These are phyloP conservation scores for Chelmon rostratus DNA, from an alignment of 2,797 vertebrate genomes.

Conservation along the genomic window DNA sequence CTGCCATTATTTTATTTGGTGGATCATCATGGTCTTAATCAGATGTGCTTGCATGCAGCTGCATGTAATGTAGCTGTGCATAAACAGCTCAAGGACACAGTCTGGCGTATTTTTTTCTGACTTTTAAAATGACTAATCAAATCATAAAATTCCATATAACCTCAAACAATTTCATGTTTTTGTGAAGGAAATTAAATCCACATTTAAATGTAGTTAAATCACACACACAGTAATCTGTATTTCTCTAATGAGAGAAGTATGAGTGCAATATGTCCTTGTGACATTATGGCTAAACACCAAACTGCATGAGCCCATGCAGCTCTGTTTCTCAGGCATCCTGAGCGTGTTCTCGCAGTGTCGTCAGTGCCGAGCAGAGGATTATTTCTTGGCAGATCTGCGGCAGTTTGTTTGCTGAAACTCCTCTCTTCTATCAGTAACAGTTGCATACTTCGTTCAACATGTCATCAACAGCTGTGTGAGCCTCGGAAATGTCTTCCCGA, in stretches of 20 bases:
- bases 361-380: slow-evolving; percentile 30
- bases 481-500: slow-evolving; percentile 29
- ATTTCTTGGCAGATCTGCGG: slow-evolving; percentile 39
- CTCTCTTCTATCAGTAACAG: slow-evolving; percentile 47
- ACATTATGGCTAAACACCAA: slow-evolving; percentile 28
- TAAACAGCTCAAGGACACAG: neutral
- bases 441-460: slow-evolving; percentile 63
- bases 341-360: neutral
- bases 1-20: neutral
- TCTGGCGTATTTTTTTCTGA: neutral
- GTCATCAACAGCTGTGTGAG: slow-evolving; percentile 75
- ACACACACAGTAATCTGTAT: slow-evolving; percentile 3
- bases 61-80: no score
- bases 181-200: neutral
- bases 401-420: slow-evolving; percentile 57
- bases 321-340: neutral
- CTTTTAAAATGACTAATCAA: neutral
- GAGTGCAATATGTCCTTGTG: slow-evolving; percentile 38
- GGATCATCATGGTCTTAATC: neutral
- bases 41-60: neutral
- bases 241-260: slow-evolving; percentile 29
- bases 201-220: slow-evolving; percentile 6
- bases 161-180: slow-evolving; percentile 1
- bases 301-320: slow-evolving; percentile 21
- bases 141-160: neutral